Evolutionary conservation across 1,140 invertebrate species (phyloP), one percentile per base, ranked within the genome.

Genomic region (Laodelphax striatellus): DNA sequence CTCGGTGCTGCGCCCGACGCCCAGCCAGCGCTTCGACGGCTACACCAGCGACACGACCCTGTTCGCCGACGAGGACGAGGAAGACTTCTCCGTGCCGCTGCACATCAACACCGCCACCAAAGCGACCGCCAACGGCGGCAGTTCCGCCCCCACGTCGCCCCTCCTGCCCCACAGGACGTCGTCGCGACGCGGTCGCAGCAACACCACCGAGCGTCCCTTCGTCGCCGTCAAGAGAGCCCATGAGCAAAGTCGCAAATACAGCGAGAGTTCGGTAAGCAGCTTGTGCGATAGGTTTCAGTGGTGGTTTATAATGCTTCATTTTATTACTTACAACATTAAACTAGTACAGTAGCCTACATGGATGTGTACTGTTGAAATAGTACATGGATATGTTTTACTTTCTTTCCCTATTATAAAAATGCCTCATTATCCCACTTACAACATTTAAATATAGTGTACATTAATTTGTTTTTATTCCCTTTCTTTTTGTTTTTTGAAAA

Each of bases 11-110:
- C 64, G 69, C 52, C 71, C 70, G 43, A 72, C 71, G 10, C 74
- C 74, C 5, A 75, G 74, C 62, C 73, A 74, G 62, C 65, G 76
- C 67, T 70, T 69, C 66, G 76, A 65, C 69, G 71, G 86, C 5
- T 88, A 88, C 68, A 84, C 85, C 1, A 87, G 85, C 66, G 86
- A 88, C 68, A 88, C 85, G 1, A 87, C 85, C 8, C 81, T 86
- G 2, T 82, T 87, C 61, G 83, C 84, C 44, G 84, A 86, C 66
- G 84, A 86, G 65, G 70, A 70, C 61, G 80, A 82, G 58, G 80
- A 82, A 14, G 80, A 82, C 68, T 83, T 81, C 70, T 78, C 77
- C 57, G 76, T 83, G 43, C 83, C 83, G 3, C 70, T 85, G 10
- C 82, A 84, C 68, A 81, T 84, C 59, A 81, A 84, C 70, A 84